Base-by-base conservation (phyloP, 2,113 vertebrate species). In the Bos javanicus region DNA sequence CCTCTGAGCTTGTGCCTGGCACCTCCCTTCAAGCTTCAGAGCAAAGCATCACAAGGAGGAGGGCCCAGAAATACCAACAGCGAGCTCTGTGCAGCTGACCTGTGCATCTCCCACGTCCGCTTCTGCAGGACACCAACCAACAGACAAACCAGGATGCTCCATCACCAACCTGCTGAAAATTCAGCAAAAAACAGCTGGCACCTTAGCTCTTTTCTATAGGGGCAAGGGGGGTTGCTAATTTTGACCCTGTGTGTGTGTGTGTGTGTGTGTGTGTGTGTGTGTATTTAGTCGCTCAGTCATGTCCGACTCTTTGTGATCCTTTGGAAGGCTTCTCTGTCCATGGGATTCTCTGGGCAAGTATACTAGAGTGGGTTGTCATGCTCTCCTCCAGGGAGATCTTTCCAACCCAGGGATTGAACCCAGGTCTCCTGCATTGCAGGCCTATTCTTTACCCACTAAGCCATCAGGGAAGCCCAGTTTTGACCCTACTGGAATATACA, bases 21-120 rank as follows among this genome's bases (percentile, higher is more conserved):
- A 90, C 82, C 67, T 67, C 50, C 59, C 88, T 87, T 74, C 80
- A 96, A 86, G 86, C 94, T 98, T 74, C 89, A 7, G 3, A 95
- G 78, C 6, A 88, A 84, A 94, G 86, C 64, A 96, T 33, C 1
- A 1, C 21, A 25, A 16, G 1, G 9, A 13, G 11, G 87, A 85
- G 5, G 43, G 91, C 80, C 92, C 14, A 4, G 15, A 60, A 52
- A 78, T 25, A 46, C 30, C 30, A 19, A 56, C 2, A 86, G 19
- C 11, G 1, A 67, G 13, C 6, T 3, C 30, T 12, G 1, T 39
- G 71, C 43, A 50, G 83, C 62, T 56, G 36, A 0, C 80, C 46
- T 48, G 90, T 52, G 57, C 80, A n/a, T 21, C 1, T 92, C 74
- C 43, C 33, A 64, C 2, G n/a, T 76, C 7, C 46, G 21, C 60